Evolutionary conservation across 2,113 vertebrate genomes (phyloP), one percentile per base, ranked within the genome.

Genomic region (Amblyopsis rosae): DNA sequence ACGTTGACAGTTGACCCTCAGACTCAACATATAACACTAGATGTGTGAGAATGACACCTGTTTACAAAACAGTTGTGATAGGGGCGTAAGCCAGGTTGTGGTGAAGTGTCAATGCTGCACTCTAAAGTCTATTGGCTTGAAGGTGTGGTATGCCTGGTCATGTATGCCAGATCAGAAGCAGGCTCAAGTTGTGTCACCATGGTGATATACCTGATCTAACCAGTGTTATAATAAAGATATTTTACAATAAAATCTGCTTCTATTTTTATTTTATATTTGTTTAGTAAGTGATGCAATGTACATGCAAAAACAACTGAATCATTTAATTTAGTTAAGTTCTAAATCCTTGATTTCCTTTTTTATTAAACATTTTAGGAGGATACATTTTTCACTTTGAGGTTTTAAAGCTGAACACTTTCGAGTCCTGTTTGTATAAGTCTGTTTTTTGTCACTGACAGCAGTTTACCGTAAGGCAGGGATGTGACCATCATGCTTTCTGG

Each of bases 161-260:
- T 70, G 59, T 72, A 59, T 8, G 7, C 50, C 53, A 73, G 69
- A 77, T 41, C 56, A 59, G 67, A 59, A 78, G 72, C 68, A 65
- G 70, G 72, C 62, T 69, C 8, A 17, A 58, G 54, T 48, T 79
- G 63, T 85, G 78, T 79, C 61, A 49, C 54, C 33, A 32, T 45
- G 13, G 69, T 76, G 64, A 13, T 80, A 65, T 65, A 45, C 46
- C 62, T 80, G 53, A 67, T 75, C 61, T 60, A 47, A 75, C 66
- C 65, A 58, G 67, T 77, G 59, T 73, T 59, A 68, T 62, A 87
- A 87, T 89, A 86, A 90, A 89, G 58, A 71, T 72, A 80, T 89
- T 85, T 87, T 85, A 77, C 57, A 61, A 84, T 74, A 45, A 78
- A 65, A 33, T 50, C 63, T 67, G 66, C 62, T 67, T 74, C 62